Base-by-base conservation (phyloP, 2,888 invertebrate genomes). In the Parochlus steinenii region DNA sequence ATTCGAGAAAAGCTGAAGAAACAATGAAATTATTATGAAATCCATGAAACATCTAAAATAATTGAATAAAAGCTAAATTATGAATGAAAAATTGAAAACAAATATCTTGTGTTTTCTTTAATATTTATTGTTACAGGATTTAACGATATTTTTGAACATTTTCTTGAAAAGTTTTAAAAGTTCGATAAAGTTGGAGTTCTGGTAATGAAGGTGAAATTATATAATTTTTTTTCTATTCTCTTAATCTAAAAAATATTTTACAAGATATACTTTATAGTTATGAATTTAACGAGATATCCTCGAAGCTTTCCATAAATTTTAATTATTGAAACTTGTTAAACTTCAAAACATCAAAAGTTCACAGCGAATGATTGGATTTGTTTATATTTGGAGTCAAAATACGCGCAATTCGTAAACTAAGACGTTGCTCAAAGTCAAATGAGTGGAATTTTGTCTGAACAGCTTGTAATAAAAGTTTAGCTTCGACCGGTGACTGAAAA, bases 401-500 rank as follows among this genome's bases (percentile, higher is more conserved):
- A 10, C 17, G n/a, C 10, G n/a, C 10, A 18, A 74, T 67, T 41
- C 71, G 57, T 18, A 74, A 68, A 43, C 61, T 67, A 28, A 76
- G 58, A 31, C 73, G 62, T 47, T 67, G 69, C 48, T 75, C 74
- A 52, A 75, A 74, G 52, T 76, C 74, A 46, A 71, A 75, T 45
- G 69, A 67, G 46, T 63, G 69, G 48, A 68, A 72, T 32, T 61
- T 60, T n/a, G n/a, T n/a, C 47, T 68, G 62, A 18, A 64, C 61
- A 44, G 63, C 58, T 22, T 56, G 48, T 16, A 73, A 47, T 23
- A 62, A 47, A 25, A 43, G 45, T 48, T 56, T 65, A 16, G 69
- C 71, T 48, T 71, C 70, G 25, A 60, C 57, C 41, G 56, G 47
- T 17, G 61, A 61, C 67, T 68, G 52, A 36, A 62, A 60, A 31